Evolutionary conservation across 2,797 vertebrate species (phyloP).

Genomic region (Coilia nasus): DNA sequence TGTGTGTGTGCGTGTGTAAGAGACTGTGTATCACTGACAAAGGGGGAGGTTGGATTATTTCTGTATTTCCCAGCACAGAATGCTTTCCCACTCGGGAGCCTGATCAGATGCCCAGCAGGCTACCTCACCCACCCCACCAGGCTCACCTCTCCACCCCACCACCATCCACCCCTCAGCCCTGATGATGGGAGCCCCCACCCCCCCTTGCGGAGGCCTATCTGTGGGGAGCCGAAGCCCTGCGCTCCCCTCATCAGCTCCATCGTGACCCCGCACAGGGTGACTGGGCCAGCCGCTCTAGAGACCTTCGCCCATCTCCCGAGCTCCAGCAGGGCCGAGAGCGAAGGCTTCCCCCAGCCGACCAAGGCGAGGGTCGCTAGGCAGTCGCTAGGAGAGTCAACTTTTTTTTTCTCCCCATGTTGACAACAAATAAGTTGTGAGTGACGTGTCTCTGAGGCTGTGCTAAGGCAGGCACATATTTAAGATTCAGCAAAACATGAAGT

Average conservation of each 20-base stretch:
- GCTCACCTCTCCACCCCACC: constrained; percentile 16
- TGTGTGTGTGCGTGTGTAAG: constrained; percentile 30
- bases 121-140: not conserved
- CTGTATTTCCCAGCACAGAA: constrained; percentile 37
- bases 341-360: not conserved
- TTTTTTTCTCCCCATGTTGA: not conserved
- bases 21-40: constrained; percentile 9
- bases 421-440: not conserved
- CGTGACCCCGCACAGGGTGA: not conserved
- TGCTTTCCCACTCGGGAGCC: constrained; percentile 28
- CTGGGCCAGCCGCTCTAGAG: not conserved
- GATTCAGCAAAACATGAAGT: constrained; percentile 21
- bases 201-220: not conserved
- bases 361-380: not conserved
- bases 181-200: not conserved
- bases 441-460: not conserved
- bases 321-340: not conserved
- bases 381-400: not conserved
- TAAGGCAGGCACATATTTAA: not conserved
- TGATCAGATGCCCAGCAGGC: constrained; percentile 9
- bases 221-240: not conserved
- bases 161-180: constrained; percentile 16
- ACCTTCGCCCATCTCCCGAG: not conserved
- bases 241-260: not conserved
- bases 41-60: constrained; percentile 2